phyloP scores from a whole-genome alignment of 2,888 invertebrate genomes.

The Eristalis tenax region DNA sequence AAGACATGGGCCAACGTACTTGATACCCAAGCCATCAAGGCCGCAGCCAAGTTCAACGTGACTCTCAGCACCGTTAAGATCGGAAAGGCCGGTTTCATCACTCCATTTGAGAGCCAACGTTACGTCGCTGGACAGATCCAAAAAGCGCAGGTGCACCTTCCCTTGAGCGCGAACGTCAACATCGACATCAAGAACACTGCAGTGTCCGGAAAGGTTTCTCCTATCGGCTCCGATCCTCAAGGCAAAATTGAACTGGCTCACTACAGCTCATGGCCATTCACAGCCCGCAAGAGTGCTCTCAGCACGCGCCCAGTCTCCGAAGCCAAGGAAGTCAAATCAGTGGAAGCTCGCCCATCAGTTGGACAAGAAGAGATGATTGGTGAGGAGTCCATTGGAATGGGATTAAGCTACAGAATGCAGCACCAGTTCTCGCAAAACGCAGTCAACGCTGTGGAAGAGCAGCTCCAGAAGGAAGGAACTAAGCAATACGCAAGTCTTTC shows the following conservation, averaged over 20 bases:
- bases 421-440: conserved; percentile 80
- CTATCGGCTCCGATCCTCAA: conserved; percentile 79
- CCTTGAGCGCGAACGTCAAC: conserved; percentile 82
- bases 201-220: conserved; percentile 82
- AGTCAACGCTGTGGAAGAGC: conserved; percentile 75
- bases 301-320: conserved; percentile 82
- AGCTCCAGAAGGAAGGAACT: conserved; percentile 54
- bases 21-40: conserved; percentile 77
- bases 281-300: conserved; percentile 83
- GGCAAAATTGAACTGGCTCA: conserved; percentile 83
- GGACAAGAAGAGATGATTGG: conserved; percentile 81
- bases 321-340: conserved; percentile 80
- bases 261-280: conserved; percentile 86
- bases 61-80: conserved; percentile 83
- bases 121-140: conserved; percentile 85
- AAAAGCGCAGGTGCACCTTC: conserved; percentile 84
- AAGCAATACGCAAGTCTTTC: conserved; percentile 53
- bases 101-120: conserved; percentile 83
- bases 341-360: conserved; percentile 79
- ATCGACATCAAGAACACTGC: conserved; percentile 82
- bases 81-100: conserved; percentile 85
- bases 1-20: conserved; percentile 51
- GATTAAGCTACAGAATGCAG: conserved; percentile 83
- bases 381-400: conserved; percentile 82
- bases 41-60: conserved; percentile 82